These are phyloP conservation scores for Castor canadensis DNA, from an alignment of 2,113 vertebrate genomes.

Conservation along the genomic window DNA sequence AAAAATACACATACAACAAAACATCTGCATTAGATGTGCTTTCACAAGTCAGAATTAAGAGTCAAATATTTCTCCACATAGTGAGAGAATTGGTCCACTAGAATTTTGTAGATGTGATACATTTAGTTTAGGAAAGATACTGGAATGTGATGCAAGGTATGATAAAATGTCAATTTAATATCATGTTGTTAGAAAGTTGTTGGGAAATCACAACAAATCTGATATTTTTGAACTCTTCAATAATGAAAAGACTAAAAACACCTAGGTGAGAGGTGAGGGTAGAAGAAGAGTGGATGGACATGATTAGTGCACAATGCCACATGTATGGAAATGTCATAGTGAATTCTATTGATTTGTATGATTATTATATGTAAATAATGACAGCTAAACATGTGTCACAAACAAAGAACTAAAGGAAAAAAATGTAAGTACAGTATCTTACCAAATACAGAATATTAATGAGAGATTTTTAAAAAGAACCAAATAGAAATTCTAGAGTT, in stretches of 20 bases:
- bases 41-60: neutral
- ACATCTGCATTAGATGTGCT: neutral
- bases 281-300: no score
- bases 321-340: no score
- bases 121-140: neutral
- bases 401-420: neutral
- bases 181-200: neutral
- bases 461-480: no score
- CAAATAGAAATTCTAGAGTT: no score
- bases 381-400: no score
- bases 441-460: neutral
- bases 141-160: neutral
- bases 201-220: neutral
- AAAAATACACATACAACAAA: neutral
- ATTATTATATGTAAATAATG: no score
- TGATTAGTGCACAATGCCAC: no score
- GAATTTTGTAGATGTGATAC: neutral
- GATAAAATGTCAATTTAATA: constrained; percentile 15
- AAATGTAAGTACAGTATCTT: neutral
- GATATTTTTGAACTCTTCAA: neutral
- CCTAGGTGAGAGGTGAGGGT: neutral
- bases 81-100: neutral
- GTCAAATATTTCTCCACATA: neutral
- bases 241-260: neutral
- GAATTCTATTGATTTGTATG: no score